These are phyloP conservation scores for Tetragnatha montana DNA, from an alignment of 2,888 invertebrate genomes.

Conservation along the genomic window DNA sequence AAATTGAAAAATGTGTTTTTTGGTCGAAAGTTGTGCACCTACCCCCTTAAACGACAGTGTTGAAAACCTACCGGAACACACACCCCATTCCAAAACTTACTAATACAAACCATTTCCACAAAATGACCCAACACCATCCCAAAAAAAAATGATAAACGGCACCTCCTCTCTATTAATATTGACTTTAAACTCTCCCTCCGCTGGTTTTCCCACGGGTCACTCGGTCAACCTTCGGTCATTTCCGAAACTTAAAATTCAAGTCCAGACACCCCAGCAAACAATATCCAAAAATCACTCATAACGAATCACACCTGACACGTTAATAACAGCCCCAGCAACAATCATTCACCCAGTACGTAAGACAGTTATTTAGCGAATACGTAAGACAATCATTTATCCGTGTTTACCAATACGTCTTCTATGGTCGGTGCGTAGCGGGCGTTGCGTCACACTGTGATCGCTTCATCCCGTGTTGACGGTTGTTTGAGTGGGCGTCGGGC, in stretches of 20 bases:
- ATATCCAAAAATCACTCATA: neutral
- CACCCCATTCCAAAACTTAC: too few relatives aligned
- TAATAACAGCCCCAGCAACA: neutral
- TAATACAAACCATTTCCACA: neutral
- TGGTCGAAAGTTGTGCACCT: too few relatives aligned
- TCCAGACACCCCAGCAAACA: neutral
- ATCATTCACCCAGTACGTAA: neutral
- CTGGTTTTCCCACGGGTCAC: neutral
- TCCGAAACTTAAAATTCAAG: neutral
- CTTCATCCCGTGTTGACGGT: slow-evolving; percentile 1
- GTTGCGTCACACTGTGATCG: neutral
- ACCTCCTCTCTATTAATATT: neutral
- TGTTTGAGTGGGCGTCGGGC: slow-evolving; percentile 29
- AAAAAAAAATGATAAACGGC: neutral
- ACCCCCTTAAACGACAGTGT: too few relatives aligned
- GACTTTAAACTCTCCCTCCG: neutral
- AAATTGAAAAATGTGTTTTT: too few relatives aligned
- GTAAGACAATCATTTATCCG: neutral
- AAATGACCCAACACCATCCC: neutral
- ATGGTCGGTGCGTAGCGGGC: neutral
- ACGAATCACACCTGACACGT: neutral
- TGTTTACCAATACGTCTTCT: neutral
- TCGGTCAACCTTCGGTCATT: neutral
- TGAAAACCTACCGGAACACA: too few relatives aligned
- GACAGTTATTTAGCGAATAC: neutral